Conservation (phyloP, 1,140 invertebrate species). For the Pteromalus puparum region DNA sequence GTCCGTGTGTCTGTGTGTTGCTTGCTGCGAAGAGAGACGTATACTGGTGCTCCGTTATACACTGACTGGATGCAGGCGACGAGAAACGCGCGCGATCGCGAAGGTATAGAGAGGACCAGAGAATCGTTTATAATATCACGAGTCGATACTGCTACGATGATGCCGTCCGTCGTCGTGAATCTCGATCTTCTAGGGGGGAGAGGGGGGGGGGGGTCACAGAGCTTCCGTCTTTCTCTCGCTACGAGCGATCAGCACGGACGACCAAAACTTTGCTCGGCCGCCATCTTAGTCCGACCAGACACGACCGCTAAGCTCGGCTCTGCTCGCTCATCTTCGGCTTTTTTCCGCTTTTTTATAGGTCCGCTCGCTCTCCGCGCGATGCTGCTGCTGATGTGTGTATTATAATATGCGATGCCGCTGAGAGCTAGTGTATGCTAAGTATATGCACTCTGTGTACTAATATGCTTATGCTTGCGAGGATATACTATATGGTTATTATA, state of each 20-base stretch:
- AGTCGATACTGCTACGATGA: no score
- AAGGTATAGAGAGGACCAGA: background rate
- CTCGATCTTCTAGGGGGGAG: background rate
- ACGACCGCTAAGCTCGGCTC: constrained; percentile 54
- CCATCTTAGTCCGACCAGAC: constrained; percentile 65
- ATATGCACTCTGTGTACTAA: no score
- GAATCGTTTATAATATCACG: no score
- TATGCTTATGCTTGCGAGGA: no score
- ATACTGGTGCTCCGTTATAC: no score
- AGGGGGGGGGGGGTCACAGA: no score
- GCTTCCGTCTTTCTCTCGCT: background rate
- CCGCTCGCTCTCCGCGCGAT: background rate
- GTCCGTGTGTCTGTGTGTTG: background rate
- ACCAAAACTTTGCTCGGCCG: constrained; percentile 67
- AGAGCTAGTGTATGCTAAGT: no score
- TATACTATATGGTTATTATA: no score
- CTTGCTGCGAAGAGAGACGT: background rate
- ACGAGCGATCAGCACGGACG: constrained; percentile 60
- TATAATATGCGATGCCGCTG: no score
- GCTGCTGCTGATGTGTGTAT: background rate
- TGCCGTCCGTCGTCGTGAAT: no score
- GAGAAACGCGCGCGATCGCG: background rate
- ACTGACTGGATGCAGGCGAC: background rate
- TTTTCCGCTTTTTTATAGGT: constrained; percentile 33
- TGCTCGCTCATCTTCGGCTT: constrained; percentile 50